These are phyloP conservation scores for Mormyrus proboscirostris DNA, from an alignment of 2,797 vertebrate genomes.

Conservation along the genomic window DNA sequence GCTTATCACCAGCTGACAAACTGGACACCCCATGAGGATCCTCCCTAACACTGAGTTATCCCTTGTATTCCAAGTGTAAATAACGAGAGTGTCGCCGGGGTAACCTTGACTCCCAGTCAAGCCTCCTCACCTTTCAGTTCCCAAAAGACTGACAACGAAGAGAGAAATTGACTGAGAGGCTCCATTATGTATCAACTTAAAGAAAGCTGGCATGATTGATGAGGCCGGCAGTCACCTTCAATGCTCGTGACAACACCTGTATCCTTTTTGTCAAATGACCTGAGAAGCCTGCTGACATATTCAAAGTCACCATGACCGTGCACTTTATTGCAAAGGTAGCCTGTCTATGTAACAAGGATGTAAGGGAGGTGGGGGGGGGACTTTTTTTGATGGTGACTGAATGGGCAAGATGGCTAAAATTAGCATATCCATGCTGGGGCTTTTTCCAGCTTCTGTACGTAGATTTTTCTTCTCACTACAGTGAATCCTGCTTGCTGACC, in stretches of 20 bases:
- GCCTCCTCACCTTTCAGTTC: conserved; percentile 55
- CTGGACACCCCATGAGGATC: conserved; percentile 56
- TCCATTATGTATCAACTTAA: conserved; percentile 99
- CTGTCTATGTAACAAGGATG: not conserved
- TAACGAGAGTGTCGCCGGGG: conserved; percentile 74
- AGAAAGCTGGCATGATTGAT: conserved; percentile 98
- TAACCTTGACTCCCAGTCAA: conserved; percentile 85
- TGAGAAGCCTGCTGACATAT: conserved; percentile 81
- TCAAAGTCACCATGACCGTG: conserved; percentile 72
- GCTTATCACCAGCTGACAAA: conserved; percentile 77
- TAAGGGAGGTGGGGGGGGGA: not conserved
- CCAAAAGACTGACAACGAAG: conserved; percentile 81
- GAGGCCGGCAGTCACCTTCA: conserved; percentile 95
- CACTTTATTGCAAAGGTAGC: conserved; percentile 33
- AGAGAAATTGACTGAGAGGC: conserved; percentile 96
- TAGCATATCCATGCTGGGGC: not conserved
- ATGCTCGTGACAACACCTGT: conserved; percentile 89
- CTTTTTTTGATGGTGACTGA: not conserved
- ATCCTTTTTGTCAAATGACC: conserved; percentile 92
- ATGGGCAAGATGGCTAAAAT: not conserved
- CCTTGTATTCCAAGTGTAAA: conserved; percentile 75
- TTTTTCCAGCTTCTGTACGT: not conserved
- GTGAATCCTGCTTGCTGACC: not conserved
- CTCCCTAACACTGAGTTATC: conserved; percentile 57
- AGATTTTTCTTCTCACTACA: not conserved